Conservation (phyloP, 2,888 invertebrate genomes). For the Ormia ochracea region DNA sequence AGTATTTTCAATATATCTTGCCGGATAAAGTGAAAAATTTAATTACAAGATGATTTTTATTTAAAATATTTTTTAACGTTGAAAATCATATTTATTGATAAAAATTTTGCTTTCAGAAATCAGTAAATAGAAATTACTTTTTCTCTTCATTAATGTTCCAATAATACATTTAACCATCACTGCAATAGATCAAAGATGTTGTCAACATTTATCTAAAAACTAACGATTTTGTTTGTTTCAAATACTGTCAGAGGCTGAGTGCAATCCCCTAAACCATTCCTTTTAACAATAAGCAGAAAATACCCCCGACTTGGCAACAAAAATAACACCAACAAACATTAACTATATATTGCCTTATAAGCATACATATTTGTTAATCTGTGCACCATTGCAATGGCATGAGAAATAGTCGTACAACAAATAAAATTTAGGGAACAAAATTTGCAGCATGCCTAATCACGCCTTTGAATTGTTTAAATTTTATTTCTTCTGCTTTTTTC, state of each 20-base stretch:
- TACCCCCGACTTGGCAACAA: slow-evolving; percentile 45
- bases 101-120: too few species aligned
- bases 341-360: slow-evolving; percentile 17
- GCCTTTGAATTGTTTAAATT: slow-evolving; percentile 64
- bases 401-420: slow-evolving; percentile 49
- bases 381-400: slow-evolving; percentile 43
- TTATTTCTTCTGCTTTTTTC: slow-evolving; percentile 34
- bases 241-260: slow-evolving; percentile 33
- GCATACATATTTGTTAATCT: slow-evolving; percentile 37
- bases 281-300: slow-evolving; percentile 54
- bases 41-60: too few species aligned
- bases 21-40: too few species aligned
- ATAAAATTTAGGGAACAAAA: slow-evolving; percentile 58
- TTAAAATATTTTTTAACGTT: too few species aligned
- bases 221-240: slow-evolving; percentile 43
- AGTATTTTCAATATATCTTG: too few species aligned
- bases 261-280: slow-evolving; percentile 65
- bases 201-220: slow-evolving; percentile 46
- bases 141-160: neutral
- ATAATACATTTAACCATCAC: slow-evolving; percentile 9
- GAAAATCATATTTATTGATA: too few species aligned
- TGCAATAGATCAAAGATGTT: slow-evolving; percentile 44
- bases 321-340: neutral
- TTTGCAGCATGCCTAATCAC: slow-evolving; percentile 63
- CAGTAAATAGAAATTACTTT: slow-evolving; percentile 20